phyloP scores from a whole-genome alignment of 2,113 vertebrate genomes.

The Channa argus region DNA sequence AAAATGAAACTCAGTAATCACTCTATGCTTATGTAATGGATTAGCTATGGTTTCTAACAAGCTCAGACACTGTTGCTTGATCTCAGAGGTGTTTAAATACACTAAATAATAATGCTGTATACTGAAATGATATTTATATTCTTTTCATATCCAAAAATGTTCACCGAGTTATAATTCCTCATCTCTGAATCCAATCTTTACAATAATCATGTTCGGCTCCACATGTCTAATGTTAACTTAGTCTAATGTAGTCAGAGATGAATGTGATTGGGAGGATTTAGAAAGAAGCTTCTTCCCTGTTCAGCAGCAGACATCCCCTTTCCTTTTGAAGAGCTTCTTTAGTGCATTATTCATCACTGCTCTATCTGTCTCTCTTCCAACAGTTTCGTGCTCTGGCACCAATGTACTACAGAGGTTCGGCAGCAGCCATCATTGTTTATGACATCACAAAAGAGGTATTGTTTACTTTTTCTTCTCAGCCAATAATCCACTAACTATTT shows the following conservation, averaged over 20 bases:
- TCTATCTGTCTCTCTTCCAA: slow-evolving; percentile 42
- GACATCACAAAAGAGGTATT: slow-evolving; percentile 99
- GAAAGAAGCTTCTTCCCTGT: not conserved
- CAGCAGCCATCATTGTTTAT: slow-evolving; percentile 97
- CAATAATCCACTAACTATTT: not conserved
- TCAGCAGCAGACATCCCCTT: not conserved
- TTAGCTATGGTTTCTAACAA: slow-evolving; percentile 35
- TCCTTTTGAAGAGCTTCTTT: slow-evolving; percentile 1
- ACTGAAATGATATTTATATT: not conserved
- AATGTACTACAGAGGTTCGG: slow-evolving; percentile 98
- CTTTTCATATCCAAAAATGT: no score
- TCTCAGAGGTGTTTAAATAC: not conserved
- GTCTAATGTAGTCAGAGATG: not conserved
- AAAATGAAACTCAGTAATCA: slow-evolving; percentile 19
- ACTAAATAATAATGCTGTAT: not conserved
- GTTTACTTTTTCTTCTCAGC: slow-evolving; percentile 24
- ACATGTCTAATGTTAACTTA: not conserved
- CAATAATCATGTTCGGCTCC: slow-evolving; percentile 4
- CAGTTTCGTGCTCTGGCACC: slow-evolving; percentile 97
- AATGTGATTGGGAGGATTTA: slow-evolving; percentile 12
- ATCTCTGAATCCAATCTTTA: not conserved
- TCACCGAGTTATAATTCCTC: not conserved
- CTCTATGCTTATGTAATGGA: slow-evolving; percentile 17
- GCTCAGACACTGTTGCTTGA: not conserved
- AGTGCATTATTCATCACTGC: slow-evolving; percentile 10